Percentiles rank a stretch among this genome's conserved stretches.
These are phyloP conservation scores for Leptonema lineaticorne DNA, from an alignment of 1,140 invertebrate species.

Conservation along the genomic window DNA sequence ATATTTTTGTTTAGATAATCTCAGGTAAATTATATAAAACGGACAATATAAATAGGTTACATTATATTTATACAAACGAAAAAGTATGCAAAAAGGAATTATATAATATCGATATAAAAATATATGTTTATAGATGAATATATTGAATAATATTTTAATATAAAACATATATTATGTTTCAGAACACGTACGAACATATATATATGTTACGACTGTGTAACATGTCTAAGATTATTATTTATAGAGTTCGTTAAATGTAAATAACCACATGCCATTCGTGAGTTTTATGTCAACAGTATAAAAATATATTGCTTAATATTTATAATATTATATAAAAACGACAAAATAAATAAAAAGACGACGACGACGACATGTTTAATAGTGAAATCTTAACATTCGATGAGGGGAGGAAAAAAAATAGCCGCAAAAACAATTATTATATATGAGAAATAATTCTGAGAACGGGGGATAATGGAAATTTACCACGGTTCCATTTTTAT, in stretches of 20 bases:
- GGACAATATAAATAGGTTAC: background rate
- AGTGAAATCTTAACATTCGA: background rate
- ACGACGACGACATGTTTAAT: no score
- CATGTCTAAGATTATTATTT: constrained; percentile 2
- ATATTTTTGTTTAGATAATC: background rate
- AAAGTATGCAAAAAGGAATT: no score
- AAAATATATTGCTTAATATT: background rate
- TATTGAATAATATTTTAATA: no score
- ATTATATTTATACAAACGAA: no score
- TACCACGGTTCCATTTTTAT: background rate
- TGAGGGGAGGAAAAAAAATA: background rate
- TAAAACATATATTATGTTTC: no score
- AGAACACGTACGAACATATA: background rate
- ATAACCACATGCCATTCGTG: constrained; percentile 4
- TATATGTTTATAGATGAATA: no score
- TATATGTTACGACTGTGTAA: background rate
- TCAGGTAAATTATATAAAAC: background rate
- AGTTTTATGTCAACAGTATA: background rate
- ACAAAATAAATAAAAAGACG: no score
- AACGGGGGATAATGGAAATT: constrained; percentile 6
- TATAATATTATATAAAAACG: background rate
- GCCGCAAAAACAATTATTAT: constrained; percentile 14
- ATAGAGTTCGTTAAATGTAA: constrained; percentile 5
- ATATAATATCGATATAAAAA: no score
- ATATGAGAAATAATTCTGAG: background rate